Conservation (phyloP, 2,888 invertebrate genomes). For the Caenorhabditis sp. region DNA sequence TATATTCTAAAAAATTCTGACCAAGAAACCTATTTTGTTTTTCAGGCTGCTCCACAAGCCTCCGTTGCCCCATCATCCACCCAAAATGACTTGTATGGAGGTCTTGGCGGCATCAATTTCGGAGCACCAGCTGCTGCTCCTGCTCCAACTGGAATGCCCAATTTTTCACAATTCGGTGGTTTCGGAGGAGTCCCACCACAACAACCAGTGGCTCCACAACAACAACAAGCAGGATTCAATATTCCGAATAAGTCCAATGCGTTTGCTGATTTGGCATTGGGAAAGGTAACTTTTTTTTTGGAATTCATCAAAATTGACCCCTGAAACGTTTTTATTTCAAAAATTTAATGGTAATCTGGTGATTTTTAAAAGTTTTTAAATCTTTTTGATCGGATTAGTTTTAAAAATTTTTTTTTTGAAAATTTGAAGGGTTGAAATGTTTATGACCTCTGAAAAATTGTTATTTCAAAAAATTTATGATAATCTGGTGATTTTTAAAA, state of each 20-base stretch:
- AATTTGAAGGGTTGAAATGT: no score
- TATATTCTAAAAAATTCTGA: no score
- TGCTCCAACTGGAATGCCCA: constrained; percentile 1
- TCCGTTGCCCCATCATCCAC: background rate
- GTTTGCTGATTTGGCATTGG: constrained; percentile 49
- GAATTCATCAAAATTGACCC: background rate
- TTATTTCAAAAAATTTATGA: no score
- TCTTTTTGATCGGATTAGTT: no score
- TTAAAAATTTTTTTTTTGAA: no score
- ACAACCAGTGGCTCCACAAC: background rate
- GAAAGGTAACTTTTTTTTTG: constrained; percentile 30
- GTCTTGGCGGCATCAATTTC: constrained; percentile 34
- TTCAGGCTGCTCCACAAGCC: constrained; percentile 19
- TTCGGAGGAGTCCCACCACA: background rate
- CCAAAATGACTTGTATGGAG: constrained; percentile 29
- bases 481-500: no score
- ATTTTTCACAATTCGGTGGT: background rate
- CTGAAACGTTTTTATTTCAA: no score
- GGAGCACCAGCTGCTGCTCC: constrained; percentile 8
- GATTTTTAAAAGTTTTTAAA: no score
- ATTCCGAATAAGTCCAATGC: constrained; percentile 48
- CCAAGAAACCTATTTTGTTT: no score
- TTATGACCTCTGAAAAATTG: no score
- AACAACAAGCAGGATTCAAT: constrained; percentile 18
- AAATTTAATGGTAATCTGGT: no score